Base-by-base conservation (phyloP, 92 coral and sea anemone species). In the Porites evermanni region DNA sequence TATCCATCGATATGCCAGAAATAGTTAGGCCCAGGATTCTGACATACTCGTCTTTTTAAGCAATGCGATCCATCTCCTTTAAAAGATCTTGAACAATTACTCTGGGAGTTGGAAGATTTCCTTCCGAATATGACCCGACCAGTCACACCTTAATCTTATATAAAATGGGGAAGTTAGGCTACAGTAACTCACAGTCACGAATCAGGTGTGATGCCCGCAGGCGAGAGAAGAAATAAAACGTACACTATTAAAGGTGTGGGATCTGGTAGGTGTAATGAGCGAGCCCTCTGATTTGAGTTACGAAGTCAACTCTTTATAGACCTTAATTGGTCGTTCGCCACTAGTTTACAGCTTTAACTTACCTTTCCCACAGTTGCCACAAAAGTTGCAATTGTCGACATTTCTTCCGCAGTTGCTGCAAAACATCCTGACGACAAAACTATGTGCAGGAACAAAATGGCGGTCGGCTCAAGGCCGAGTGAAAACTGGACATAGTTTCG, bases 11-110 rank as follows among this genome's bases (percentile, higher is more conserved):
- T 53, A 12, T 73, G 77, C 77, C 77, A 73, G 12, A 63, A 17
- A 73, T 44, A 52, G 17, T 73, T 73, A 6, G 77, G 77, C 14
- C 77, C 77, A 73, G 20, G 38, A 13, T 47, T 16, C 24, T 73
- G 29, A 73, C 47, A 73, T 17, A 12, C 19, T 17, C 77, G 50
- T 53, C 63, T 73, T 18, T 73, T 73, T 16, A 73, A 52, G 60
- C 61, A 50, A 19, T 67, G 29, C 20, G 74, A 26, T 80, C 85
- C 60, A 80, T 66, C 72, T 80, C 85, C 59, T 65, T 80, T 44
- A 80, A 53, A 54, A 80, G 14, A 32, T 66, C 85, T 20, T 80
- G 77, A 32, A 80, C 85, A 50, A 75, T 75, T 26, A 52, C 65
- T 20, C 79, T 69, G 11, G 86, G 86, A 3, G 70, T 32, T 1